A percentile compares a stretch with the other conserved stretches of the same genome.
Evolutionary conservation across 2,113 vertebrate genomes (phyloP).

Genomic region (Lota lota): DNA sequence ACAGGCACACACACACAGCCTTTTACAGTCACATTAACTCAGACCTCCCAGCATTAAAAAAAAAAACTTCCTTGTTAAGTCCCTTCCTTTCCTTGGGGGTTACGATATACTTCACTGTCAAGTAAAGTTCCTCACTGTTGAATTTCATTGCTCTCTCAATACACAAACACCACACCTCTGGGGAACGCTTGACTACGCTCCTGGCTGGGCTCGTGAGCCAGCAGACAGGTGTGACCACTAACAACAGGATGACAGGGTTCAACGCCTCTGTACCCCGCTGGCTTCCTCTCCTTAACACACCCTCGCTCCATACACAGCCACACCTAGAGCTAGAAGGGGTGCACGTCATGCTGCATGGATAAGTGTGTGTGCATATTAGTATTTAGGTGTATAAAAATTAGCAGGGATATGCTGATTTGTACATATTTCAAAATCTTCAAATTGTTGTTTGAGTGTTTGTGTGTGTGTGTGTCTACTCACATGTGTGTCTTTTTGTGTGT

Average conservation of each 20-base stretch:
- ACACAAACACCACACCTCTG: conserved; percentile 34
- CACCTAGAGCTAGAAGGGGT: conserved; percentile 44
- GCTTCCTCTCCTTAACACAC: conserved; percentile 62
- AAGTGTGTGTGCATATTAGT: neutral
- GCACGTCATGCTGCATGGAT: neutral
- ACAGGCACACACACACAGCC: no score
- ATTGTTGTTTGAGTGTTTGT: neutral
- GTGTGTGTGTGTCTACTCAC: conserved; percentile 10
- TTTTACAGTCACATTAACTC: neutral
- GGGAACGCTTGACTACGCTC: conserved; percentile 38
- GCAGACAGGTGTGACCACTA: conserved; percentile 70
- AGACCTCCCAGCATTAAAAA: conserved; percentile 10
- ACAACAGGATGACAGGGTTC: conserved; percentile 72
- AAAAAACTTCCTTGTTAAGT: neutral
- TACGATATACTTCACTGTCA: conserved; percentile 22
- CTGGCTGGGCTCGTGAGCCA: conserved; percentile 33
- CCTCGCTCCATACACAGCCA: conserved; percentile 44
- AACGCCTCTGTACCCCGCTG: conserved; percentile 63
- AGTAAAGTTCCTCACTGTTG: conserved; percentile 16
- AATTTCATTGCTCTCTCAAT: conserved; percentile 20
- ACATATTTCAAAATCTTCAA: no score
- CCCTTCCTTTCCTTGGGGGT: conserved; percentile 19
- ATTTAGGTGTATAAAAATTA: neutral
- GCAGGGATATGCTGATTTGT: no score
- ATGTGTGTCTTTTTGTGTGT: conserved; percentile 5